Base-by-base conservation (phyloP, 2,113 vertebrate genomes). In the Microcebus murinus region DNA sequence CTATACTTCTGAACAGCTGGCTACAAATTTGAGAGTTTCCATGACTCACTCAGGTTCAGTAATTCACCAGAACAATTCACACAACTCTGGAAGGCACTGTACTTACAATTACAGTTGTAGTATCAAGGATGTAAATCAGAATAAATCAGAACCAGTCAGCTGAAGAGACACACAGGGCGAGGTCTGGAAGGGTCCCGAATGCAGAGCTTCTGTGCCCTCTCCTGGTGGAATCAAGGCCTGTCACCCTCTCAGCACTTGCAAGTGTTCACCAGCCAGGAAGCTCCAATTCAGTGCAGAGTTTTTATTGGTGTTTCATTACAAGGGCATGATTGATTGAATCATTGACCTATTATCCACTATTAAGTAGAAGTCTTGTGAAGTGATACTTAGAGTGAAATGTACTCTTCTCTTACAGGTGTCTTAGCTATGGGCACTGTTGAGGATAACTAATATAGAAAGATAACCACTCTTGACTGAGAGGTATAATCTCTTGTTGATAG, bases 311-410 rank as follows among this genome's bases (percentile, higher is more conserved):
- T 34, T 57, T 91, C 70, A 45, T 70, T 85, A 77, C n/a, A 25
- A 55, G 88, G 50, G 15, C 23, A 65, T 70, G 42, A 68, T 50
- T 27, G 55, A 55, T 71, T 86, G 55, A 77, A 70, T 96, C 89
- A 71, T 14, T 81, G 63, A 59, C 36, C 14, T 63, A 4, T 63
- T 29, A 63, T 63, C 61, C 61, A 29, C 61, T 63, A 63, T 63
- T 63, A 63, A 63, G 25, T 63, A 63, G 61, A 63, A 63, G 4
- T 63, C 25, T 29, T 87, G 55, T 93, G 74, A 95, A 94, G 68
- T 84, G 52, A 73, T 50, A 17, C 59, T 52, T 94, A 63, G 48
- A 82, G 88, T 89, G 52, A 92, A 90, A 94, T 83, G 23, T 86
- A 83, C 31, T 80, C 20, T 83, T 97, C 27, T 79, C 23, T 85